Percentiles rank a stretch among this genome's conserved stretches.
Evolutionary conservation across 2,888 invertebrate genomes (phyloP).

Genomic region (Deilephila porcellus): DNA sequence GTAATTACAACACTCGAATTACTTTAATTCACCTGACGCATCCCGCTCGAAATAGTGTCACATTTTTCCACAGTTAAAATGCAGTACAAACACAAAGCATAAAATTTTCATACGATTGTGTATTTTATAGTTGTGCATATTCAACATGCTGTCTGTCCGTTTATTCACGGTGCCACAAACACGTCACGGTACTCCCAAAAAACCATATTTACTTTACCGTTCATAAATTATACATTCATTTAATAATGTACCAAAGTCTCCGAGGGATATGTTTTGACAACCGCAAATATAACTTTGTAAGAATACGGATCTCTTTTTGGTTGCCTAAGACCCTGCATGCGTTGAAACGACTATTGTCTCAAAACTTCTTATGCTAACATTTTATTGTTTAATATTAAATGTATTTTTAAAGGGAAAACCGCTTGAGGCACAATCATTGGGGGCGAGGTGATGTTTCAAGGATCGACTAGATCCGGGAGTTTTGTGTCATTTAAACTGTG

Average conservation of each 20-base stretch:
- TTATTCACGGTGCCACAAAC: slow-evolving; percentile 78
- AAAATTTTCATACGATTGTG: slow-evolving; percentile 50
- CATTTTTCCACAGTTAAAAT: neutral
- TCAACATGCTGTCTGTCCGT: slow-evolving; percentile 69
- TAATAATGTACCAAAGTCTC: slow-evolving; percentile 39
- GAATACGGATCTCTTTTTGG: slow-evolving; percentile 64
- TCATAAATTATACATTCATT: slow-evolving; percentile 31
- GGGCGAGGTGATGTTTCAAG: slow-evolving; percentile 44
- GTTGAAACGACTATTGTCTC: slow-evolving; percentile 69
- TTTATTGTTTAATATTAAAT: slow-evolving; percentile 51
- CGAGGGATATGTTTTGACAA: neutral
- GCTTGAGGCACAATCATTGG: slow-evolving; percentile 48
- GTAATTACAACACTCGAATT: neutral
- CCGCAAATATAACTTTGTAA: slow-evolving; percentile 39
- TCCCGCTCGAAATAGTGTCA: neutral
- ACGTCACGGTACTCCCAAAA: slow-evolving; percentile 68
- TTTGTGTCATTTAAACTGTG: neutral
- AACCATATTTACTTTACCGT: slow-evolving; percentile 39
- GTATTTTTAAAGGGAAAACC: slow-evolving; percentile 61
- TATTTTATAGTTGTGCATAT: slow-evolving; percentile 69
- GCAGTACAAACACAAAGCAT: slow-evolving; percentile 5
- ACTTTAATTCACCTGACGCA: neutral
- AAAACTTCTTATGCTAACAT: slow-evolving; percentile 69
- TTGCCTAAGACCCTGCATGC: slow-evolving; percentile 73
- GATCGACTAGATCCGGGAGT: slow-evolving; percentile 38